Percentiles rank a stretch among this genome's conserved stretches.
phyloP scores from a whole-genome alignment of 2,888 invertebrate genomes.

The Cenopis cana region DNA sequence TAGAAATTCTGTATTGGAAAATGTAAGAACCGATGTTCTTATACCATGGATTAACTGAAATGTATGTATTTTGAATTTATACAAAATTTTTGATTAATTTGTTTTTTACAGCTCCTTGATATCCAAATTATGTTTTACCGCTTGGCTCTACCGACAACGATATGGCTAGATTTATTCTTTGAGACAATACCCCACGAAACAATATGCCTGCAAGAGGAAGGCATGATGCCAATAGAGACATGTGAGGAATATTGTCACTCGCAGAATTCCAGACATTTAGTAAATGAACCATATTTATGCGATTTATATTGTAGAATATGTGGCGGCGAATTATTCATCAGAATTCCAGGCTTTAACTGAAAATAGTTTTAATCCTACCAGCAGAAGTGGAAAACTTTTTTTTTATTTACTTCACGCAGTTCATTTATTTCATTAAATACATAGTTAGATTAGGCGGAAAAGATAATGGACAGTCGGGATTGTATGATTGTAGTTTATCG shows the following conservation, averaged over 20 bases:
- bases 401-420: neutral
- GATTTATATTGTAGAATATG: constrained; percentile 6
- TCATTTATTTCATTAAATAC: too few species aligned
- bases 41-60: constrained; percentile 16
- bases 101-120: constrained; percentile 11
- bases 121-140: constrained; percentile 8
- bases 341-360: constrained; percentile 2
- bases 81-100: constrained; percentile 12
- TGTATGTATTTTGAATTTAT: constrained; percentile 11
- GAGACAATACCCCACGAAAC: constrained; percentile 12
- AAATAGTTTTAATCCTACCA: neutral
- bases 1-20: constrained; percentile 13
- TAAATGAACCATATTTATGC: constrained; percentile 11
- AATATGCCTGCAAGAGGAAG: constrained; percentile 12
- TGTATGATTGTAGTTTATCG: too few species aligned
- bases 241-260: constrained; percentile 7
- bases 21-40: constrained; percentile 13
- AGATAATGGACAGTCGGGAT: too few species aligned
- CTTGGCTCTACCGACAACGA: constrained; percentile 12
- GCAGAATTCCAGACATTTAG: constrained; percentile 1
- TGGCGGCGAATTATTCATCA: constrained; percentile 2
- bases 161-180: constrained; percentile 16
- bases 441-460: too few species aligned
- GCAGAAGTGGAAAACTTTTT: constrained; percentile 3
- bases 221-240: constrained; percentile 9